Evolutionary conservation across 2,888 invertebrate genomes (phyloP).

Genomic region (Drosophila crucigera): DNA sequence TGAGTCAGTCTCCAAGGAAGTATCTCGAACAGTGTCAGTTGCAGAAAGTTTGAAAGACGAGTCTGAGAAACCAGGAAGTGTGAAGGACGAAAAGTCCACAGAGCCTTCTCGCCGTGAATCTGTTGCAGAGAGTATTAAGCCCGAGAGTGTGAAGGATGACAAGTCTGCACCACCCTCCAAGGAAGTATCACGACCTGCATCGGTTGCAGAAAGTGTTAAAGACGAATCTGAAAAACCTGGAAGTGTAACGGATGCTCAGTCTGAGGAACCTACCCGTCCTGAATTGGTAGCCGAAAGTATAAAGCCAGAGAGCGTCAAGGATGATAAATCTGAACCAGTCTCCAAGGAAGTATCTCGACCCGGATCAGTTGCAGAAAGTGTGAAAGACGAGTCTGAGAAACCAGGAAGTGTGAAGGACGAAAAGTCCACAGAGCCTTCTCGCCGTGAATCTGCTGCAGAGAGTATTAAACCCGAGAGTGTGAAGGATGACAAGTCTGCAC

Average conservation of each 20-base stretch:
- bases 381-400: not conserved
- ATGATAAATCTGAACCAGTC: not conserved
- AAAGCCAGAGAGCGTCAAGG: constrained; percentile 15
- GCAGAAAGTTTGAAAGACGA: constrained; percentile 38
- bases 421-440: constrained; percentile 58
- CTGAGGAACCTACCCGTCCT: constrained; percentile 5
- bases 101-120: not conserved
- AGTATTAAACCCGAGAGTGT: constrained; percentile 19
- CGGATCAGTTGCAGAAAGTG: constrained; percentile 15
- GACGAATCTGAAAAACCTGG: not conserved
- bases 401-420: no score
- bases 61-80: not conserved
- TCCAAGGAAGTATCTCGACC: constrained; percentile 28
- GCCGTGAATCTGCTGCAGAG: constrained; percentile 60
- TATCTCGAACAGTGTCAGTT: constrained; percentile 20
- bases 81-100: not conserved
- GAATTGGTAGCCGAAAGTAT: constrained; percentile 14
- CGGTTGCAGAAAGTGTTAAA: not conserved
- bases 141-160: not conserved
- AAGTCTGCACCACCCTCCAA: not conserved
- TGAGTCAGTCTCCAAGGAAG: constrained; percentile 11
- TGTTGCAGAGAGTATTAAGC: not conserved
- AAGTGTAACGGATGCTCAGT: constrained; percentile 23
- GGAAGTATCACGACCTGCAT: not conserved
- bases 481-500: constrained; percentile 39